Evolutionary conservation across 1,140 invertebrate species (phyloP).

Genomic region (Penaeus chinensis): DNA sequence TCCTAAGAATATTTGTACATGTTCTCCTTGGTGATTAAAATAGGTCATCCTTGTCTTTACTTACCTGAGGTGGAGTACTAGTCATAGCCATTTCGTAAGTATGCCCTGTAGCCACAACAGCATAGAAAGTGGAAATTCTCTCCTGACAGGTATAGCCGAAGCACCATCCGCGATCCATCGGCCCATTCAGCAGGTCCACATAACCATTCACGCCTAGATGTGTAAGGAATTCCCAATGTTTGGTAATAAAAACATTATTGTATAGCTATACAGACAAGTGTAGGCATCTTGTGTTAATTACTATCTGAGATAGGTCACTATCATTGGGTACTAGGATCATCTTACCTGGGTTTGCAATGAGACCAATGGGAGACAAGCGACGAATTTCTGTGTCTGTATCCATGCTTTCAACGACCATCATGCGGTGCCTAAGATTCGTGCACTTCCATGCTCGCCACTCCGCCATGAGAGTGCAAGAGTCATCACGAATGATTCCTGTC

Average conservation of each 20-base stretch:
- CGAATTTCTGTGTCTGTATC: slow-evolving; percentile 57
- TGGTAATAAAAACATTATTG: no score
- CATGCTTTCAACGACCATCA: slow-evolving; percentile 60
- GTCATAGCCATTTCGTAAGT: slow-evolving; percentile 58
- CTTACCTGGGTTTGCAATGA: slow-evolving; percentile 59
- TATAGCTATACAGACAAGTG: no score
- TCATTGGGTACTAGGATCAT: no score
- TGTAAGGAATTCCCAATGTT: background rate
- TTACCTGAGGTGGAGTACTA: slow-evolving; percentile 55
- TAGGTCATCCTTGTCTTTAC: background rate
- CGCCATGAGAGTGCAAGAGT: slow-evolving; percentile 11
- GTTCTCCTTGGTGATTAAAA: background rate
- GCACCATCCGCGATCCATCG: slow-evolving; percentile 56
- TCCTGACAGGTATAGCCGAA: slow-evolving; percentile 59
- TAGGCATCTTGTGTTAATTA: no score
- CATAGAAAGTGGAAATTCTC: slow-evolving; percentile 58
- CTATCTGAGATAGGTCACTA: no score
- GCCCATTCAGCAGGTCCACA: slow-evolving; percentile 59
- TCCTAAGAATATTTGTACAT: background rate
- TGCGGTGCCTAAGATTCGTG: slow-evolving; percentile 30
- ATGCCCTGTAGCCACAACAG: slow-evolving; percentile 23
- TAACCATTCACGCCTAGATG: slow-evolving; percentile 43
- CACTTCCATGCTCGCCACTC: slow-evolving; percentile 56
- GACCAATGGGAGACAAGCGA: slow-evolving; percentile 56
- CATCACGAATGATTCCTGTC: slow-evolving; percentile 48